Evolutionary conservation across 1,140 invertebrate genomes (phyloP), one percentile per base, ranked within the genome.

Genomic region (Ptiloglossa arizonensis): DNA sequence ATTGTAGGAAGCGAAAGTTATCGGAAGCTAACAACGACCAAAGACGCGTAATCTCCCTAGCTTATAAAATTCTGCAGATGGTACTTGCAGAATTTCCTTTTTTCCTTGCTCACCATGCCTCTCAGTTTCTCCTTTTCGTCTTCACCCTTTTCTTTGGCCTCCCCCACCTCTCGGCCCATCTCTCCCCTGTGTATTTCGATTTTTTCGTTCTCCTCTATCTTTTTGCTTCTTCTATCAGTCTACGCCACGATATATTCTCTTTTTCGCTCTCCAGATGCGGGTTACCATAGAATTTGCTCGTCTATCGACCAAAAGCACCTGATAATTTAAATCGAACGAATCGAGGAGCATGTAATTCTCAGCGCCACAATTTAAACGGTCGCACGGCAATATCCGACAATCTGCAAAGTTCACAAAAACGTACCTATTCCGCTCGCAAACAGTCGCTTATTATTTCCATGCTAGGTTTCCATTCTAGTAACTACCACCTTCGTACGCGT

Each of bases 301-400:
- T 75, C 73, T 67, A 72, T 59, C 70, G 62, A 76, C 79, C 80
- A n/a, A n/a, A 82, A 81, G 67, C 77, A 87, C 74, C 80, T 86
- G 85, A 89, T 87, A 87, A 89, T 87, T 89, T 87, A 87, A 87
- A 89, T 88, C 73, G 80, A 87, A 79, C 75, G 79, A 81, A 83
- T 79, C 79, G 77, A 78, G 67, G 77, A 79, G 63, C 70, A 81
- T 80, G 77, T 86, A 86, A 86, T 87, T 87, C 68, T 76, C 54
- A 78, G 70, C 63, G 83, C 80, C 81, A 78, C 76, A 73, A 80
- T 75, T 66, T 85, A 86, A 87, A 80, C 78, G 70, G 79, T 87
- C 80, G 86, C 79, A 70, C 80, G 81, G 76, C 50, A 81, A 82
- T 86, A 81, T 76, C 74, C 66, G 78, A 77, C 80, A 87, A 88